Conservation (phyloP, 1,140 invertebrate genomes). For the Aporrectodea caliginosa region DNA sequence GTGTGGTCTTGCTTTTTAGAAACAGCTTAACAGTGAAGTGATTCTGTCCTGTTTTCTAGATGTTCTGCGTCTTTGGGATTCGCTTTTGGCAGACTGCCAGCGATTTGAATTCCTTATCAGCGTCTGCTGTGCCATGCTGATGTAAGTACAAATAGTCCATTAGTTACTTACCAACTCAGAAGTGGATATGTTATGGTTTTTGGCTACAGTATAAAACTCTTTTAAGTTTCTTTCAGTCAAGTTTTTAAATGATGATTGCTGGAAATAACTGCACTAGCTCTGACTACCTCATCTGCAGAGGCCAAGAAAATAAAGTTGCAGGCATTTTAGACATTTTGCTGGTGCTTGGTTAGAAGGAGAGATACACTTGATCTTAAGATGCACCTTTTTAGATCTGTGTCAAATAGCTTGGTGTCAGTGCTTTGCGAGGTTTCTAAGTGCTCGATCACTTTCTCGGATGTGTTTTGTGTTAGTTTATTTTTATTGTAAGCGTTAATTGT, state of each 20-base stretch:
- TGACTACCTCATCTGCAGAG: not conserved
- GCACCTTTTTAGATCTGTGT: not conserved
- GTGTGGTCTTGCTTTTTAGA: no score
- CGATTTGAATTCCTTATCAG: slow-evolving; percentile 85
- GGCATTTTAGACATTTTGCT: not conserved
- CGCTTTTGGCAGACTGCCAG: slow-evolving; percentile 80
- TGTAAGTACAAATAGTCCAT: no score
- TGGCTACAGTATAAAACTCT: not conserved
- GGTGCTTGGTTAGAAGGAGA: not conserved
- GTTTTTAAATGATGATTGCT: not conserved
- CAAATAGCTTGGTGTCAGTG: not conserved
- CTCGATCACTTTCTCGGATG: not conserved
- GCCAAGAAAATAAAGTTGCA: no score
- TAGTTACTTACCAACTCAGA: slow-evolving; percentile 44
- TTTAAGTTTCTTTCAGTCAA: not conserved
- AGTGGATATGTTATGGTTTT: not conserved
- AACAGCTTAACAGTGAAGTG: no score
- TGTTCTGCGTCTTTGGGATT: slow-evolving; percentile 93
- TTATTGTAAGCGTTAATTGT: not conserved
- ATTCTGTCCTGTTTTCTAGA: slow-evolving; percentile 61
- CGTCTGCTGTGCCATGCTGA: slow-evolving; percentile 92
- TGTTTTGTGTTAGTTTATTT: not conserved
- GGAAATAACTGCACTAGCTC: not conserved
- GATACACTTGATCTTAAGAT: not conserved
- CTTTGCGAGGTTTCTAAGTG: no score